phyloP scores from a whole-genome alignment of 92 coral and sea anemone genomes.

The Micromussa lordhowensis region DNA sequence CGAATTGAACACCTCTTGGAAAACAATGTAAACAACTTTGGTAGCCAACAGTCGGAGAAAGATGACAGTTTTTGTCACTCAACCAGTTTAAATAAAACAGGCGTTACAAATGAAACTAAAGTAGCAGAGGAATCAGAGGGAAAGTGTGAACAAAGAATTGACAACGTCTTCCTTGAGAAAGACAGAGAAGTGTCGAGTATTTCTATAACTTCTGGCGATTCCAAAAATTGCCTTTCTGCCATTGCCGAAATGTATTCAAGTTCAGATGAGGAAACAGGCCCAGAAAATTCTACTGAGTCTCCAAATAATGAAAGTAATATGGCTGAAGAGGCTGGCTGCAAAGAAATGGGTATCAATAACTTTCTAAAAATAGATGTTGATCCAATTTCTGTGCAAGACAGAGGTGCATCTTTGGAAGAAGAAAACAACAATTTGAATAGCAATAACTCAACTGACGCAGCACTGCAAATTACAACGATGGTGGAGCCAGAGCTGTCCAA shows the following conservation, averaged over 20 bases:
- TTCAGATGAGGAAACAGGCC: constrained; percentile 12
- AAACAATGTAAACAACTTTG: not conserved
- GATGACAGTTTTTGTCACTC: not conserved
- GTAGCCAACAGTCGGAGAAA: not conserved
- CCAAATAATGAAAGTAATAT: not conserved
- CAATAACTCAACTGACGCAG: not conserved
- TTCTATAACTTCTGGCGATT: not conserved
- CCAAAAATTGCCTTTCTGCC: constrained; percentile 1
- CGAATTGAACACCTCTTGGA: not conserved
- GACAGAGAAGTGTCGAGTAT: not conserved
- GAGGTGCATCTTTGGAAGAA: not conserved
- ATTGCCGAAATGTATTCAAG: constrained; percentile 10
- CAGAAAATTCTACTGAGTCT: not conserved
- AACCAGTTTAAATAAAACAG: not conserved
- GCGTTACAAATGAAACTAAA: not conserved
- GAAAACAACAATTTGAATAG: not conserved
- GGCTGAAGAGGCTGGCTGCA: not conserved
- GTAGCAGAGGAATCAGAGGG: not conserved
- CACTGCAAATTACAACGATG: not conserved
- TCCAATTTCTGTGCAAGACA: not conserved
- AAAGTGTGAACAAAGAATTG: not conserved
- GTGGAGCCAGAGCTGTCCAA: not conserved
- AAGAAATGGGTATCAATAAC: not conserved
- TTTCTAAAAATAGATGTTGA: not conserved
- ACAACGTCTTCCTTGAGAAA: not conserved